These are phyloP conservation scores for Steromphala cineraria DNA, from an alignment of 2,888 invertebrate genomes.

Conservation along the genomic window DNA sequence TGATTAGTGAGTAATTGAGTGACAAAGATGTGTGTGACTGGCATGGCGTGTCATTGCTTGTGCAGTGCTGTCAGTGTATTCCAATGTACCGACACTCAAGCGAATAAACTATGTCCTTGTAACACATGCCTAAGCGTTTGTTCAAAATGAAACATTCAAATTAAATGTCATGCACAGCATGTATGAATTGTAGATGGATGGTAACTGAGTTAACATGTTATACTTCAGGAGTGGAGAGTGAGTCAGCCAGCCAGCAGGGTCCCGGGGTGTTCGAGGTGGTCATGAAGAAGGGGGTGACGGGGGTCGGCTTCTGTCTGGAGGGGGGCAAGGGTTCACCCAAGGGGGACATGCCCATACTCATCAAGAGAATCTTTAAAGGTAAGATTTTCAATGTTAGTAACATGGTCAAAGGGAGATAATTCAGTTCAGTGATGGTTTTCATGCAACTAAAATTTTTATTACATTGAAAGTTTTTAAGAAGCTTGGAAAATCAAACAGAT, in stretches of 20 bases:
- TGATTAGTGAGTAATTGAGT: too few relatives aligned
- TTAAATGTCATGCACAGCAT: too few relatives aligned
- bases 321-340: conserved; percentile 93
- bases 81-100: too few relatives aligned
- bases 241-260: conserved; percentile 35
- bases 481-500: too few relatives aligned
- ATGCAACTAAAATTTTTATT: neutral
- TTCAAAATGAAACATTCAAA: too few relatives aligned
- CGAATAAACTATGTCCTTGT: too few relatives aligned
- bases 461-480: neutral
- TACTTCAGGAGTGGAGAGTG: conserved; percentile 6
- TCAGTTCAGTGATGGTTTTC: neutral
- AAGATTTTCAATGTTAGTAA: conserved; percentile 41
- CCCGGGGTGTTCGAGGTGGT: conserved; percentile 76
- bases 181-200: too few relatives aligned
- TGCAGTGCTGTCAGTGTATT: too few relatives aligned
- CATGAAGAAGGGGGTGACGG: conserved; percentile 85
- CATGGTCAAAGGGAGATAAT: neutral
- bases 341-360: conserved; percentile 90
- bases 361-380: conserved; percentile 97
- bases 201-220: too few relatives aligned
- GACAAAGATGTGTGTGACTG: too few relatives aligned
- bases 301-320: conserved; percentile 94
- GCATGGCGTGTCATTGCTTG: too few relatives aligned
- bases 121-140: too few relatives aligned